Evolutionary conservation across 30 jellyfish, hydroid and myxozoan genomes (phyloP).

Genomic region (Hydra vulgaris): DNA sequence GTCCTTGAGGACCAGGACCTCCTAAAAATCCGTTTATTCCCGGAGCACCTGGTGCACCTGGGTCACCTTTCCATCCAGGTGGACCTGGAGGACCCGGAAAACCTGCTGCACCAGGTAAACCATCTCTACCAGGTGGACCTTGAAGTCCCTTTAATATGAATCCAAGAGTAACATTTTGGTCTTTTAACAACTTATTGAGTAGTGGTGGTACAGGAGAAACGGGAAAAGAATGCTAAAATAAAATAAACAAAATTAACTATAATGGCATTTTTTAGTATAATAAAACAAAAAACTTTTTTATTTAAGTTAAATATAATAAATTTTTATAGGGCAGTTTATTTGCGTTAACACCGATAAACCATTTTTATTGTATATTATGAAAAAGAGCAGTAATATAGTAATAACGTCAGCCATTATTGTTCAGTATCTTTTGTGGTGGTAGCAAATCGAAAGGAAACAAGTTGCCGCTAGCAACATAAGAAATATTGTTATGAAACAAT

Average conservation of each 20-base stretch:
- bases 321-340: no score
- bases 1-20: constrained; percentile 91
- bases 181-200: constrained; percentile 83
- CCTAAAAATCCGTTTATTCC: constrained; percentile 95
- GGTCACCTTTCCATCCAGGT: constrained; percentile 95
- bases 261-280: neutral
- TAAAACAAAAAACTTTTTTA: neutral
- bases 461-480: neutral
- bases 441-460: no score
- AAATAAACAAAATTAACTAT: neutral
- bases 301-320: no score
- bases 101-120: constrained; percentile 98
- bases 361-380: no score
- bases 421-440: no score
- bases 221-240: constrained; percentile 87
- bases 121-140: constrained; percentile 99
- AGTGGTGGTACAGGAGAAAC: constrained; percentile 99
- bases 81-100: constrained; percentile 98
- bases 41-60: constrained; percentile 86
- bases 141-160: constrained; percentile 93
- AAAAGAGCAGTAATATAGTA: no score
- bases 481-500: neutral
- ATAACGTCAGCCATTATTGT: no score
- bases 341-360: no score
- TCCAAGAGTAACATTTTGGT: constrained; percentile 98